These are phyloP conservation scores for Burhinus oedicnemus DNA, from an alignment of 2,113 vertebrate species.

Conservation along the genomic window DNA sequence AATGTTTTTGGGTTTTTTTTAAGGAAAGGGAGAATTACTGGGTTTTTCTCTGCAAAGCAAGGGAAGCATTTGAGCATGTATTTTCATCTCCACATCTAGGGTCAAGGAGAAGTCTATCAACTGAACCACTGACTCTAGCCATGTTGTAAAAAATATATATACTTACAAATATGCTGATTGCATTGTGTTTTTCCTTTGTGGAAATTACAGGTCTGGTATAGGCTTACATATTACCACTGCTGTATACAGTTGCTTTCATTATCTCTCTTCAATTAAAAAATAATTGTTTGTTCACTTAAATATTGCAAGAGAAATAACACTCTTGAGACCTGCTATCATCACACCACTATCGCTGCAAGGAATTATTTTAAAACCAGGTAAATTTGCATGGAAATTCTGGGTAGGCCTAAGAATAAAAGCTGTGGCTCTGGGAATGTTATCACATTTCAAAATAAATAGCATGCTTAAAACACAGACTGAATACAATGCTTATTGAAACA, in stretches of 20 bases:
- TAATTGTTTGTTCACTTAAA: neutral
- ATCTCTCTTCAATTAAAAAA: neutral
- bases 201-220: neutral
- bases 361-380: neutral
- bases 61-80: neutral
- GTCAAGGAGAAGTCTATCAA: neutral
- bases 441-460: neutral
- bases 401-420: neutral
- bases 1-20: neutral
- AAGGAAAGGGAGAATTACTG: neutral
- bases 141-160: neutral
- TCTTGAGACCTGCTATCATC: neutral
- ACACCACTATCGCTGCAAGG: neutral
- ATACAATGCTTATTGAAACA: neutral
- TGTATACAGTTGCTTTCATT: fast-evolving
- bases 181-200: neutral
- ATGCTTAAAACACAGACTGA: neutral
- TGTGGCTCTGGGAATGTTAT: neutral
- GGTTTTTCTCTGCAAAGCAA: neutral
- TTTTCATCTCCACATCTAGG: neutral
- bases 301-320: neutral
- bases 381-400: neutral
- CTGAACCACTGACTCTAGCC: neutral
- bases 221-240: neutral
- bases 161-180: neutral